phyloP scores from a whole-genome alignment of 2,797 vertebrate genomes.

The Brotula barbata region DNA sequence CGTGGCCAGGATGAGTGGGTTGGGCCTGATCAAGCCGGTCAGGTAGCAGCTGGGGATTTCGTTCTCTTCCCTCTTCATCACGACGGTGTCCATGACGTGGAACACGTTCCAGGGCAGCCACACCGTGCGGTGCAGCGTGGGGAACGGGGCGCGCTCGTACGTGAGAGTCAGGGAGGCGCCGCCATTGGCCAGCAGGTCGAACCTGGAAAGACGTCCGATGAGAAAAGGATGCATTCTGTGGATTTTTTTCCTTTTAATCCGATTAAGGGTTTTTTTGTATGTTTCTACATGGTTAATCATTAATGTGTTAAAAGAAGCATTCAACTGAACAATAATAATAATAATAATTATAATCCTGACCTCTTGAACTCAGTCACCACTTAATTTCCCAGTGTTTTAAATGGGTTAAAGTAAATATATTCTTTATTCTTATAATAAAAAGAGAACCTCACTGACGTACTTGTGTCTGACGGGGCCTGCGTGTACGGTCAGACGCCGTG shows the following conservation, averaged over 20 bases:
- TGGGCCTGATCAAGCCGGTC: constrained; percentile 90
- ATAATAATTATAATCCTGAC: too few species aligned
- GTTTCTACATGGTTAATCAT: too few species aligned
- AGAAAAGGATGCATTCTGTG: background rate
- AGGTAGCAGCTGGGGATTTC: constrained; percentile 95
- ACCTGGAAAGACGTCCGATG: constrained; percentile 76
- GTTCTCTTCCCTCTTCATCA: constrained; percentile 96
- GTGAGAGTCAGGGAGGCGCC: constrained; percentile 91
- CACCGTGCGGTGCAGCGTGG: constrained; percentile 88
- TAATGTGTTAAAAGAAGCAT: too few species aligned
- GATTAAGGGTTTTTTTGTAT: too few species aligned
- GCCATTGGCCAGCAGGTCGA: constrained; percentile 93
- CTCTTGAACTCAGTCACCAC: too few species aligned
- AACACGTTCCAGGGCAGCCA: constrained; percentile 98
- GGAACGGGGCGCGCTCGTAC: constrained; percentile 91
- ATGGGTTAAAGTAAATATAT: too few species aligned
- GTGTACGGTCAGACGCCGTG: too few species aligned
- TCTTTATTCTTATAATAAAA: too few species aligned
- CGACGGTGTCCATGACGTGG: constrained; percentile 95
- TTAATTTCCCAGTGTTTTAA: too few species aligned
- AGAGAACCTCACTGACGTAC: too few species aligned
- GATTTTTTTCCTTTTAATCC: too few species aligned
- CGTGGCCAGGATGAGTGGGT: constrained; percentile 89
- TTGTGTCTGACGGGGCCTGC: constrained; percentile 59
- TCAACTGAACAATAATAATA: too few species aligned